phyloP scores from a whole-genome alignment of 2,113 vertebrate species.

The Loxodonta africana region DNA sequence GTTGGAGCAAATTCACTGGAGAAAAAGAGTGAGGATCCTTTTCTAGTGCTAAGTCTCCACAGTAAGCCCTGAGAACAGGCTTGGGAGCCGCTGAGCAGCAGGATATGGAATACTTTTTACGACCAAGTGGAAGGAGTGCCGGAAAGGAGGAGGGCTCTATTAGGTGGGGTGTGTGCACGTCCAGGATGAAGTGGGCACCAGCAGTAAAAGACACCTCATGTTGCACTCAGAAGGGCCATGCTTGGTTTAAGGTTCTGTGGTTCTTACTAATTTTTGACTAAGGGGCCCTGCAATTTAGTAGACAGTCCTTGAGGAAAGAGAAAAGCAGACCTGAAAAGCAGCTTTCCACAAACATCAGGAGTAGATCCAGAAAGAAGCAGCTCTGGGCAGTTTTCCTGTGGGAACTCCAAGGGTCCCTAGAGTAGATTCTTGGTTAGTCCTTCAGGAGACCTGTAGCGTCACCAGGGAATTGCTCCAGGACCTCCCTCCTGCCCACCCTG shows the following conservation, averaged over 20 bases:
- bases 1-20: not conserved
- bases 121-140: not conserved
- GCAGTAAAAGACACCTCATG: not conserved
- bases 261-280: not conserved
- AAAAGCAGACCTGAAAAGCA: not conserved
- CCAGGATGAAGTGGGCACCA: not conserved
- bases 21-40: not conserved
- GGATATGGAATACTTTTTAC: not conserved
- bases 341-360: not conserved
- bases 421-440: not conserved
- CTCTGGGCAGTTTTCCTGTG: not conserved
- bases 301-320: not conserved
- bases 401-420: too few relatives aligned
- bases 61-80: not conserved
- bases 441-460: not conserved
- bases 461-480: not conserved
- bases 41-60: not conserved
- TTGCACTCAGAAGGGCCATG: accelerated
- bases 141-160: not conserved
- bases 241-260: not conserved
- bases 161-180: not conserved
- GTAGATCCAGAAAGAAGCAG: not conserved
- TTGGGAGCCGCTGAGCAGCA: not conserved
- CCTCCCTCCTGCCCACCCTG: not conserved
- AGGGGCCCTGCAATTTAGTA: not conserved